Conservation (phyloP, 2,888 invertebrate species). For the Catocala sponsa region DNA sequence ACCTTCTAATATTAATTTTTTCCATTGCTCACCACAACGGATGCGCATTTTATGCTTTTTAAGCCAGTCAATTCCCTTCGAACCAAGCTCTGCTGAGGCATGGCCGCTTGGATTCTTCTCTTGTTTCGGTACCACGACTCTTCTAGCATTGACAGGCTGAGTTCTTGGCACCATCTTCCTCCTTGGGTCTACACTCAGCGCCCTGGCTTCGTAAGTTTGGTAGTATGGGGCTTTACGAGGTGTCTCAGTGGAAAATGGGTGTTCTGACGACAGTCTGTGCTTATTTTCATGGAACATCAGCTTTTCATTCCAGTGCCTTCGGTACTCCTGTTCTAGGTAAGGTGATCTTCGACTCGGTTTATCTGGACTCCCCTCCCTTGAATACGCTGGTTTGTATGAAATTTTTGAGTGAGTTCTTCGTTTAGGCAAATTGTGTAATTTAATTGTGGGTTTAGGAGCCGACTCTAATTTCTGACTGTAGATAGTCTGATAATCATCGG, state of each 20-base stretch:
- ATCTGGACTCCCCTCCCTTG: slow-evolving; percentile 49
- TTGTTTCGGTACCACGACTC: not conserved
- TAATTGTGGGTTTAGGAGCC: slow-evolving; percentile 22
- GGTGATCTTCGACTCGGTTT: slow-evolving; percentile 49
- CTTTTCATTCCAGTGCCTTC: slow-evolving; percentile 70
- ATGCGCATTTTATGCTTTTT: slow-evolving; percentile 64
- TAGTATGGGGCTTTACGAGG: slow-evolving; percentile 43
- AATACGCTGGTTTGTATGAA: slow-evolving; percentile 41
- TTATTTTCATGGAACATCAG: slow-evolving; percentile 58
- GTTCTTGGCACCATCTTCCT: not conserved
- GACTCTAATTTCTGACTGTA: slow-evolving; percentile 61
- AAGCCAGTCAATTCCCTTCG: slow-evolving; percentile 62
- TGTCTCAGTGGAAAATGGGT: slow-evolving; percentile 34
- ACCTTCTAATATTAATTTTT: slow-evolving; percentile 62
- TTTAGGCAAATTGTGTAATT: slow-evolving; percentile 29
- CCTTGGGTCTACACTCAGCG: slow-evolving; percentile 45
- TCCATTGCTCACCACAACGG: slow-evolving; percentile 68
- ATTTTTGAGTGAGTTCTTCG: slow-evolving; percentile 57
- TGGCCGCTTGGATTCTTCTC: not conserved
- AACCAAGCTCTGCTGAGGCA: slow-evolving; percentile 18
- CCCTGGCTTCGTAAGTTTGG: slow-evolving; percentile 64
- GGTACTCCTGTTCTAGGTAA: slow-evolving; percentile 74
- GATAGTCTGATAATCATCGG: slow-evolving; percentile 71
- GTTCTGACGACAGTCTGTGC: slow-evolving; percentile 49
- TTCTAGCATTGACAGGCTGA: slow-evolving; percentile 10